Evolutionary conservation across 2,888 invertebrate genomes (phyloP).

Genomic region (Pharmacophagus antenor): DNA sequence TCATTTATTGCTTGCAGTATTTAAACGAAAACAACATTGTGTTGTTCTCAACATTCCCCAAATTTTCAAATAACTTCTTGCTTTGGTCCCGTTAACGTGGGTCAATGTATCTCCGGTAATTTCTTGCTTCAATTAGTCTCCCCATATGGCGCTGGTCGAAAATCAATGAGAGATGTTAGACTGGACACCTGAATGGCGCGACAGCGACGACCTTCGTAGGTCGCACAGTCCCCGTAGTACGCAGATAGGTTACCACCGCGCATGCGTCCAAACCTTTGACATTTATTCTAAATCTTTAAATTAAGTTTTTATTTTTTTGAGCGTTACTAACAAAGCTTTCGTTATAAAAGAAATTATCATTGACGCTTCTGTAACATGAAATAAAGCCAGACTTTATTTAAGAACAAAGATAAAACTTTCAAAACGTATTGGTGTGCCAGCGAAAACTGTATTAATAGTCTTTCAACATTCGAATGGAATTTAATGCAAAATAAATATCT

Average conservation of each 20-base stretch:
- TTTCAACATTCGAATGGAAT: neutral
- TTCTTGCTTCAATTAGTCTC: conserved; percentile 27
- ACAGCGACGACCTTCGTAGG: conserved; percentile 72
- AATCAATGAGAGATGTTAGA: conserved; percentile 67
- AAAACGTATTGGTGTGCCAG: neutral
- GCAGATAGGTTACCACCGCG: conserved; percentile 56
- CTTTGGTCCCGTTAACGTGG: conserved; percentile 3
- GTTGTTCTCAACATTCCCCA: conserved; percentile 4
- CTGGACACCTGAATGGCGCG: conserved; percentile 59
- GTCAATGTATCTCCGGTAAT: conserved; percentile 13
- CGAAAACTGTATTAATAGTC: neutral
- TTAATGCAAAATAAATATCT: neutral
- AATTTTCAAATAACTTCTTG: neutral
- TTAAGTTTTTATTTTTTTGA: neutral
- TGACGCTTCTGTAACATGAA: too few relatives aligned
- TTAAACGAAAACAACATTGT: neutral
- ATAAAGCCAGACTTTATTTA: neutral
- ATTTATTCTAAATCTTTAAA: conserved; percentile 12
- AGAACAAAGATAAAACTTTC: neutral
- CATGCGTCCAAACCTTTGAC: conserved; percentile 52
- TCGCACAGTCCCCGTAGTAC: conserved; percentile 66
- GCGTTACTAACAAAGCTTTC: neutral
- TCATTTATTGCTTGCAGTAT: neutral
- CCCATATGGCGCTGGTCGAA: conserved; percentile 60
- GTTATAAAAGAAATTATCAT: neutral